phyloP scores from a whole-genome alignment of 1,140 invertebrate genomes.

The Galleria mellonella region DNA sequence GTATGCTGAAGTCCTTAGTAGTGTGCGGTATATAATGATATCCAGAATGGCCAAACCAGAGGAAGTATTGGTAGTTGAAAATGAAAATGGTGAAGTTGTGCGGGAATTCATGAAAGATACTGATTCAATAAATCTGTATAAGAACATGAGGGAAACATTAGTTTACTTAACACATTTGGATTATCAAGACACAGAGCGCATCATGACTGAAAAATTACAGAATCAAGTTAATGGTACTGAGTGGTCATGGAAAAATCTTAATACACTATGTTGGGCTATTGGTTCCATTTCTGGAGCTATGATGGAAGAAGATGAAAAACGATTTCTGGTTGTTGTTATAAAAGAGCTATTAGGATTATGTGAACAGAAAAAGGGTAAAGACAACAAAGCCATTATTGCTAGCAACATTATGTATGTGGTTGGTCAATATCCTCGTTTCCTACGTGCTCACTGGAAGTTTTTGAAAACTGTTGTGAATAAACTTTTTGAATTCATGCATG shows the following conservation, averaged over 20 bases:
- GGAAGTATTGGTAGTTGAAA: constrained; percentile 99
- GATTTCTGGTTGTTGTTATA: constrained; percentile 99
- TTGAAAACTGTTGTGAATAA: constrained; percentile 99
- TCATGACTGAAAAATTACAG: constrained; percentile 99
- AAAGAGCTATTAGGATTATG: constrained; percentile 98
- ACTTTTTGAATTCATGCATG: constrained; percentile 99
- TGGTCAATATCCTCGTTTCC: constrained; percentile 98
- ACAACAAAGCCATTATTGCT: constrained; percentile 99
- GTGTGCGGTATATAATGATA: constrained; percentile 99
- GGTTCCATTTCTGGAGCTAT: constrained; percentile 99
- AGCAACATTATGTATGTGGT: constrained; percentile 99
- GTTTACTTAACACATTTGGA: constrained; percentile 99
- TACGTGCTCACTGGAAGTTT: constrained; percentile 99
- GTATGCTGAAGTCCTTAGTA: constrained; percentile 88
- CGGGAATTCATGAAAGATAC: constrained; percentile 99
- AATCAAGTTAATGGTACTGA: constrained; percentile 99
- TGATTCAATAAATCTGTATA: constrained; percentile 99
- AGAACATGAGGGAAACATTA: constrained; percentile 99
- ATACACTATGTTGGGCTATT: constrained; percentile 99
- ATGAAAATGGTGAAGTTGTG: constrained; percentile 99
- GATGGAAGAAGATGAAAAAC: constrained; percentile 98
- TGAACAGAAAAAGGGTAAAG: constrained; percentile 99
- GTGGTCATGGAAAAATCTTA: constrained; percentile 99
- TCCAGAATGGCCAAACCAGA: constrained; percentile 99
- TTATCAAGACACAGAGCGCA: constrained; percentile 96